Base-by-base conservation (phyloP, 2,888 invertebrate genomes). In the Pristionchus arcanus region DNA sequence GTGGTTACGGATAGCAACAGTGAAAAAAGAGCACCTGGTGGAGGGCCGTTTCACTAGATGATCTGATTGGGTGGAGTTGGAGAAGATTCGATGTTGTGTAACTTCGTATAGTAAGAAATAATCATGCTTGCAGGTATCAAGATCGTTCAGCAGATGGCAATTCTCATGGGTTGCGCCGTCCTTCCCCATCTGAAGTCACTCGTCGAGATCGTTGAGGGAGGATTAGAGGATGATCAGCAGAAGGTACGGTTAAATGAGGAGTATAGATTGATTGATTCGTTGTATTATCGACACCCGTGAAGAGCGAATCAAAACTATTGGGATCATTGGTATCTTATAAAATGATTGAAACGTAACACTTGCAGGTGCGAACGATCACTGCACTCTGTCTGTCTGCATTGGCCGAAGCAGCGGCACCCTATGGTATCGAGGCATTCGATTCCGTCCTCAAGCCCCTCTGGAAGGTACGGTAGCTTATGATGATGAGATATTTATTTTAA, bases 361-460 rank as follows among this genome's bases (percentile, higher is more conserved):
- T 13, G 5, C 89, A 93, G 93, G 93, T 93, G 37, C 97, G 99
- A 90, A 99, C 99, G 0, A 99, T 99, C 94, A 99, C 99, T 3
- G 99, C 99, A 49, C 96, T 99, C 94, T 99, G 99, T 25, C 97
- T 99, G 95, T 99, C 99, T 59, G 99, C 99, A 0, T 96, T 99
- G 53, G 99, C 99, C 31, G 99, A 99, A 96, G 99, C 99, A 21
- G 98, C 99, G 25, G 98, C 99, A 0, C 99, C 99, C 0, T 99
- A 99, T 95, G 99, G 99, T 96, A 99, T 99, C 95, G 99, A 99
- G 96, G 99, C 98, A 90, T 99, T 99, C 96, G 99, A 99, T 96
- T 98, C 98, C 0, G 99, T 99, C 0, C 96, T 99, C 89, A 99
- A 99, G 96, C 99, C 99, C 0, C 96, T 99, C 59, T 99, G 99